phyloP scores from a whole-genome alignment of 2,113 vertebrate genomes.

The Candoia aspera region DNA sequence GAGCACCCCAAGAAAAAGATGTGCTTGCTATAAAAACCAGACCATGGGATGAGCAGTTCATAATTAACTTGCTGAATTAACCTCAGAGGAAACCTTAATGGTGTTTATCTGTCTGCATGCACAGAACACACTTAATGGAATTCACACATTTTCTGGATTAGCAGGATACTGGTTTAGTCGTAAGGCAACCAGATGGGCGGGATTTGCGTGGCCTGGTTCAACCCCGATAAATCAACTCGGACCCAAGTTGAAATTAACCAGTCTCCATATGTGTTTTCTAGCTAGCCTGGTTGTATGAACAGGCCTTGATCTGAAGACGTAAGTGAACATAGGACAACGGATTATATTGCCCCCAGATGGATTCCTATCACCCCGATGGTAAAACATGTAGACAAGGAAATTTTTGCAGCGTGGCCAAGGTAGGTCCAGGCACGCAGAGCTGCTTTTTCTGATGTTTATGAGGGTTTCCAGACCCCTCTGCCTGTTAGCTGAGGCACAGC shows the following conservation, averaged over 20 bases:
- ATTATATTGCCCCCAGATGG: neutral
- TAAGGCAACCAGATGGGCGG: neutral
- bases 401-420: no score
- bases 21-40: no score
- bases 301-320: neutral
- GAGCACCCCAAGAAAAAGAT: no score
- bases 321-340: neutral
- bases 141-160: neutral
- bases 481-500: constrained; percentile 16
- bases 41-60: no score
- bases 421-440: no score
- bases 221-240: neutral
- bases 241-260: neutral
- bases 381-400: neutral
- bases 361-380: no score
- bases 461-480: neutral
- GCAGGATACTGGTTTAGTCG: neutral
- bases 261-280: neutral
- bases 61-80: no score
- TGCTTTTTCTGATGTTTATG: neutral
- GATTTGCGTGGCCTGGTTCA: neutral
- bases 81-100: neutral
- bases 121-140: neutral
- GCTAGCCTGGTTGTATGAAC: neutral
- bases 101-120: neutral